These are phyloP conservation scores for Symphodus melops DNA, from an alignment of 2,113 vertebrate genomes.

Conservation along the genomic window DNA sequence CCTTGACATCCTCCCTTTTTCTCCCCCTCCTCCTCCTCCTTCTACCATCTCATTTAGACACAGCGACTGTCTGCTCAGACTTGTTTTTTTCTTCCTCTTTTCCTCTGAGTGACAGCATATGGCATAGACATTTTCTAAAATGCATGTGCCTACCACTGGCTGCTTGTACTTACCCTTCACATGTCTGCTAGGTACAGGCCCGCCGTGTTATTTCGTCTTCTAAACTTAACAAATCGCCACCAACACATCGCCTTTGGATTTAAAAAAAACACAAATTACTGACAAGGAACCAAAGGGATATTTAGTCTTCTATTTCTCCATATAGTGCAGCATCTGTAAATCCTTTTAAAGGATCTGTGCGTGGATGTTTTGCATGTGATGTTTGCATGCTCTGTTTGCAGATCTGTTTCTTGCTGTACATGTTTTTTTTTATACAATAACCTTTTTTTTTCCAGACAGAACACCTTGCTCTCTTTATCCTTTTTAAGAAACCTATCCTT, in stretches of 20 bases:
- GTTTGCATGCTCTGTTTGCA: not conserved
- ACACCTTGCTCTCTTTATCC: conserved; percentile 7
- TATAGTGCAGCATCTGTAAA: not conserved
- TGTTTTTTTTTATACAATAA: conserved; percentile 4
- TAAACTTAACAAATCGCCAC: conserved; percentile 36
- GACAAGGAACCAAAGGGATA: not conserved
- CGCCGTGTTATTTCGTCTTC: conserved; percentile 39
- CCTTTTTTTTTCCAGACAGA: conserved; percentile 3
- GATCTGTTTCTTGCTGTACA: conserved; percentile 34
- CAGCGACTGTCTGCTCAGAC: conserved; percentile 96
- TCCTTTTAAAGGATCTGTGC: not conserved
- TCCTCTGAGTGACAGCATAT: conserved; percentile 97
- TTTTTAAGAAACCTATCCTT: conserved; percentile 26
- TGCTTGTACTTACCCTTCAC: conserved; percentile 62
- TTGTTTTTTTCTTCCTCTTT: conserved; percentile 78
- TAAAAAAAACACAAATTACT: conserved; percentile 17
- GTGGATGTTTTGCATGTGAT: not conserved
- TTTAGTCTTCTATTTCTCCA: not conserved
- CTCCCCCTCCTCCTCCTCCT: conserved; percentile 85
- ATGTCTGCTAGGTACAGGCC: conserved; percentile 50
- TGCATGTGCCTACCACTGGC: conserved; percentile 73
- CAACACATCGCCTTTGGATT: no score
- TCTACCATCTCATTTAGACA: conserved; percentile 96
- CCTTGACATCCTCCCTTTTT: conserved; percentile 94
- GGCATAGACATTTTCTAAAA: conserved; percentile 87